Evolutionary conservation across 2,888 invertebrate genomes (phyloP), one percentile per base, ranked within the genome.

Genomic region (Sialis lutaria): DNA sequence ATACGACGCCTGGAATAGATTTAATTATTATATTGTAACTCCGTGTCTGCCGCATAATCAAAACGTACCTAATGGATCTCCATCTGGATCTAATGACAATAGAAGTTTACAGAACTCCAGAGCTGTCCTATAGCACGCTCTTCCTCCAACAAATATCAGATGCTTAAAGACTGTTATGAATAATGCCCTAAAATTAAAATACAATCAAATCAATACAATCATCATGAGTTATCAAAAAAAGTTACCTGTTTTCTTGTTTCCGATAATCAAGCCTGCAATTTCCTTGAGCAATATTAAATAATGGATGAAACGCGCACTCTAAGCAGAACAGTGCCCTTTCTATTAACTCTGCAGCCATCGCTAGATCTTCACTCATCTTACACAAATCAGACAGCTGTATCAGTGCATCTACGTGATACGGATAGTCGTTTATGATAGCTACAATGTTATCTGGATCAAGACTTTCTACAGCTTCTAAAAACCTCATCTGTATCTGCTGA

Each of bases 111-210:
- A 82, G 54, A 88, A 75, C 64, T 92, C 90, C 53, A 91, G 68
- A n/a, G 90, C 83, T 2, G 91, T 90, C 51, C 88, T 73, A 57
- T 82, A 80, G 62, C 88, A 89, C 5, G 88, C 86, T 51, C 84
- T 70, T 50, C 80, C 79, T 32, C 85, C 83, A 47, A 89, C 74
- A 59, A 82, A 84, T 48, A 74, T 70, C 50, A 89, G 68, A 61
- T 89, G 87, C 57, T 84, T 84, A 61, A 89, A 89, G 30, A 91
- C 63, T 0, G 86, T 79, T 48, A 90, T 74, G 59, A 77, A 90
- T 51, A 91, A 72, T 5, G 83, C 73, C 53, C 87, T 77, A 60
- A 48, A 67, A 68, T 52, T 22, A 22, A 22, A 22, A 22, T 22
- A 22, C 4, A 22, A 22, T 22, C 50, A 35, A 31, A 31, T 30